Evolutionary conservation across 2,888 invertebrate species (phyloP).

Genomic region (Ornithoptera alexandrae): DNA sequence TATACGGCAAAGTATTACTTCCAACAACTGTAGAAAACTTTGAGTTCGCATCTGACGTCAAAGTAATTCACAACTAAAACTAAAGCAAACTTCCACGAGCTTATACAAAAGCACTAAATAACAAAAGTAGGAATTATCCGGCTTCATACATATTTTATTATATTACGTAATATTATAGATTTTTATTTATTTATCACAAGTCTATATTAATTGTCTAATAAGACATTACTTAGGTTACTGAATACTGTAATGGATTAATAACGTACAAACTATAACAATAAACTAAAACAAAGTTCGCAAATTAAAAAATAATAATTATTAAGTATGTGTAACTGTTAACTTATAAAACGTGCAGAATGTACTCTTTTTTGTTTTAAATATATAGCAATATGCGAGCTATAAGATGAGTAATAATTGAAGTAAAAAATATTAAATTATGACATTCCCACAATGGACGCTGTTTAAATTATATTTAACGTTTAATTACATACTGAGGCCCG

Average conservation of each 20-base stretch:
- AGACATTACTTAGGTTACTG: no score
- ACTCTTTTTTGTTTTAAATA: neutral
- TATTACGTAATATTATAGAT: neutral
- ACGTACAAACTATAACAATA: no score
- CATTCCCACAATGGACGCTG: no score
- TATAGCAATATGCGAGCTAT: no score
- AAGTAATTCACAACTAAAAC: slow-evolving; percentile 44
- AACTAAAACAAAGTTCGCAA: no score
- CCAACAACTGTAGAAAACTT: slow-evolving; percentile 26
- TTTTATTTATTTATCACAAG: neutral
- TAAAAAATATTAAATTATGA: no score
- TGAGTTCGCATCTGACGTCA: slow-evolving; percentile 25
- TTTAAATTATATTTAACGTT: neutral
- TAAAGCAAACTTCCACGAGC: slow-evolving; percentile 39
- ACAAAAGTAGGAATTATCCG: slow-evolving; percentile 22
- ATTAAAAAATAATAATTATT: no score
- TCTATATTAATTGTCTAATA: no score
- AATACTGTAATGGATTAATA: no score
- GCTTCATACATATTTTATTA: neutral
- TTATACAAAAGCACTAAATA: slow-evolving; percentile 20
- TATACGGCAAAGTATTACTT: slow-evolving; percentile 15
- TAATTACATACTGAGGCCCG: slow-evolving; percentile 10
- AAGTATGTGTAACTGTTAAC: no score
- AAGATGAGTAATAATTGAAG: no score
- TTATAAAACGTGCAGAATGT: no score